phyloP scores from a whole-genome alignment of 2,888 invertebrate species.

The Sarcophaga caerulescens region DNA sequence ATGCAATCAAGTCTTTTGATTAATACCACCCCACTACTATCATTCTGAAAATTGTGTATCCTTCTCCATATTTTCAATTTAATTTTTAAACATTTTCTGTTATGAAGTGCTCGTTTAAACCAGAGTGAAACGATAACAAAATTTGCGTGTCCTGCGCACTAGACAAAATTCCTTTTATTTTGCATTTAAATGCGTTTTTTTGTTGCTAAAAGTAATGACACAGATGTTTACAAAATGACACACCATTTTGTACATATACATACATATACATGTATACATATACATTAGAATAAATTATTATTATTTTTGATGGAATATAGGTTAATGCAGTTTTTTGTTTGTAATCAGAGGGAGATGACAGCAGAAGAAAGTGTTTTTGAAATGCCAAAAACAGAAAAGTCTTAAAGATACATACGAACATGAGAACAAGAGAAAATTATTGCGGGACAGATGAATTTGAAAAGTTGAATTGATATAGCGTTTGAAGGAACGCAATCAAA shows the following conservation, averaged over 20 bases:
- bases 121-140: background rate
- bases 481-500: too few relatives aligned
- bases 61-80: background rate
- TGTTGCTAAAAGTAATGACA: slow-evolving; percentile 49
- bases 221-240: slow-evolving; percentile 47
- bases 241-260: background rate
- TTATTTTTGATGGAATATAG: too few relatives aligned
- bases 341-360: background rate
- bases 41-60: background rate
- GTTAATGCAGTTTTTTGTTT: background rate
- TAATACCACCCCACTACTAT: too few relatives aligned
- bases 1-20: too few relatives aligned
- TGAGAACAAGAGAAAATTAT: too few relatives aligned
- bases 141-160: slow-evolving; percentile 64
- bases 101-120: background rate
- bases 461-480: too few relatives aligned
- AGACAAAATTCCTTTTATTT: slow-evolving; percentile 35
- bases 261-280: background rate
- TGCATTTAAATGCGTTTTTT: background rate
- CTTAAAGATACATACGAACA: too few relatives aligned
- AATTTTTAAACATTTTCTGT: background rate
- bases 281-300: background rate
- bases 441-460: too few relatives aligned
- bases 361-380: too few relatives aligned
- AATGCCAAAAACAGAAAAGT: too few relatives aligned